Percentiles rank a stretch among this genome's conserved stretches.
Conservation (phyloP, 2,797 vertebrate genomes). For the Alfaro cultratus region DNA sequence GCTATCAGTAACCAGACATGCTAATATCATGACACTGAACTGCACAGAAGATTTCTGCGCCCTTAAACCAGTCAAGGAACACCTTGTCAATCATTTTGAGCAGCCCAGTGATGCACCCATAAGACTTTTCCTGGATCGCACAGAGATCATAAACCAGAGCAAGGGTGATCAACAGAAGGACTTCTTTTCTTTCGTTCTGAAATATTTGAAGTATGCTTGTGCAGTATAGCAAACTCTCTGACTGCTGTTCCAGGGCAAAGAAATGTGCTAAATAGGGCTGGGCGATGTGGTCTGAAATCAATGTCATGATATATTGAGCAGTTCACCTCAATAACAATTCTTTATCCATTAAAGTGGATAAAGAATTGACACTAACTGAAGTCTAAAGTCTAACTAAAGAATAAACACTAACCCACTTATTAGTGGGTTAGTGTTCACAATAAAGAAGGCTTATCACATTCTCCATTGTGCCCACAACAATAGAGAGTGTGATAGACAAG, state of each 20-base stretch:
- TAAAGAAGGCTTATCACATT: too few relatives aligned
- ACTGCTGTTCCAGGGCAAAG: not conserved
- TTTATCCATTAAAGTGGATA: too few relatives aligned
- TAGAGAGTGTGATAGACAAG: too few relatives aligned
- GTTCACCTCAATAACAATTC: too few relatives aligned
- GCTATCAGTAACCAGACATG: not conserved
- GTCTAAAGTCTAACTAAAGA: too few relatives aligned
- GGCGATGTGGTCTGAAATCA: too few relatives aligned
- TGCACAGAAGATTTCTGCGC: not conserved
- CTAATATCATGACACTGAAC: not conserved
- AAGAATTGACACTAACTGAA: too few relatives aligned
- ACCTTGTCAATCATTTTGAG: not conserved
- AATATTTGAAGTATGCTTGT: not conserved
- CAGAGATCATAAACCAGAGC: not conserved
- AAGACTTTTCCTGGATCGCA: not conserved
- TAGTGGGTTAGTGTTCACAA: too few relatives aligned
- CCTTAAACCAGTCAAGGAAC: not conserved
- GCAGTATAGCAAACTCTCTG: not conserved
- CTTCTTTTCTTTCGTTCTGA: not conserved
- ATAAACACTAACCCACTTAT: too few relatives aligned
- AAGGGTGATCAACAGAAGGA: not conserved
- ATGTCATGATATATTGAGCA: too few relatives aligned
- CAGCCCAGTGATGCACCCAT: not conserved
- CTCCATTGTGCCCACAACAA: too few relatives aligned
- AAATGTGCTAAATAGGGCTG: not conserved